Percentiles rank a stretch among this genome's conserved stretches.
Evolutionary conservation across 2,797 vertebrate species (phyloP).

Genomic region (Lates japonicus): DNA sequence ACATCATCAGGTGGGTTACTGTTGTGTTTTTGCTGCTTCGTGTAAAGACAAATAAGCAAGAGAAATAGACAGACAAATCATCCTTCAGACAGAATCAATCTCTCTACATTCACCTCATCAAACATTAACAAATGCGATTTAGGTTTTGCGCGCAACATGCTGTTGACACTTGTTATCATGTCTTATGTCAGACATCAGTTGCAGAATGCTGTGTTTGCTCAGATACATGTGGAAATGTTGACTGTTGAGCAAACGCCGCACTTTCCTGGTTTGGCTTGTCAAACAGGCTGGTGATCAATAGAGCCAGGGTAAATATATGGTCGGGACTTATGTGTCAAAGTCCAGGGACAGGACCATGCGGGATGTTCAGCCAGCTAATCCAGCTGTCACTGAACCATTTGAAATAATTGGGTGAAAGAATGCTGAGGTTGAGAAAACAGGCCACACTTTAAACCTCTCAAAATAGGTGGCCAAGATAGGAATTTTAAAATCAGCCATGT

Average conservation of each 20-base stretch:
- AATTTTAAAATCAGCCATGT: constrained; percentile 19
- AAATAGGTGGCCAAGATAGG: constrained; percentile 1
- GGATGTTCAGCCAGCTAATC: constrained; percentile 72
- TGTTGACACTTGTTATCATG: constrained; percentile 79
- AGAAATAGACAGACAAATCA: not conserved
- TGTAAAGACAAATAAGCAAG: constrained; percentile 3
- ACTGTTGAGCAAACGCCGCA: constrained; percentile 76
- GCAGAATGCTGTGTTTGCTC: constrained; percentile 78
- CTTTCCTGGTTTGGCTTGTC: constrained; percentile 77
- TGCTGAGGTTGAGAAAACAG: constrained; percentile 29
- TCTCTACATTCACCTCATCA: constrained; percentile 51
- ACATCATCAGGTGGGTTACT: constrained; percentile 72
- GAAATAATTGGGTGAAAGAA: constrained; percentile 75
- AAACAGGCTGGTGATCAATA: constrained; percentile 80
- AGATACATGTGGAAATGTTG: constrained; percentile 79
- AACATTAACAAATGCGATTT: constrained; percentile 73
- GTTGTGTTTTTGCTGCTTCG: not conserved
- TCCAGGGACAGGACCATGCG: constrained; percentile 78
- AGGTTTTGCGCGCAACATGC: constrained; percentile 40
- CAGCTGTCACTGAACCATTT: constrained; percentile 59
- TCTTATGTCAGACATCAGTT: constrained; percentile 77
- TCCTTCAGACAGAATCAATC: constrained; percentile 30
- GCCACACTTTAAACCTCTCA: constrained; percentile 18
- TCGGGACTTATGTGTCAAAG: constrained; percentile 78
- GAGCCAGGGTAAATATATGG: constrained; percentile 74